A percentile compares a stretch with the other conserved stretches of the same genome.
Conservation (phyloP, 2,113 vertebrate genomes). For the Seriola aureovittata region DNA sequence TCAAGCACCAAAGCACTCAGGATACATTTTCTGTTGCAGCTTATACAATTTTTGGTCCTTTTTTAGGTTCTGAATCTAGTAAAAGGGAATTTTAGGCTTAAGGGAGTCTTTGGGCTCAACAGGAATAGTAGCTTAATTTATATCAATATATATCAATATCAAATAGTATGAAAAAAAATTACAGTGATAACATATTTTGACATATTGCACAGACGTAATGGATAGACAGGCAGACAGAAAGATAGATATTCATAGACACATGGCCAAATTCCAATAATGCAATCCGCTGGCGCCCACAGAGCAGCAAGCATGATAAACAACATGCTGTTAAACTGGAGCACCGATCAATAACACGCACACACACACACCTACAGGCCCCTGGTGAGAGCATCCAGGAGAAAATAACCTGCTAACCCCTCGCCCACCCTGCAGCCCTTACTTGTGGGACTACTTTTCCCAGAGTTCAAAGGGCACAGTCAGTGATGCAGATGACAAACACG, state of each 20-base stretch:
- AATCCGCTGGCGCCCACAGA: constrained; percentile 41
- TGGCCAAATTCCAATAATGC: constrained; percentile 50
- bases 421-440: constrained; percentile 35
- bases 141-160: background rate
- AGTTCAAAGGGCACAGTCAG: constrained; percentile 41
- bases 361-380: constrained; percentile 27
- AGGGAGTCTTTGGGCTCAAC: background rate
- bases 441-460: constrained; percentile 38
- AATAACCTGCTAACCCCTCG: constrained; percentile 56
- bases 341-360: constrained; percentile 62
- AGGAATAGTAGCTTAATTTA: too few species aligned
- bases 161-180: background rate
- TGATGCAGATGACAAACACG: constrained; percentile 38
- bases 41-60: background rate
- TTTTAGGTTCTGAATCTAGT: background rate
- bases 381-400: constrained; percentile 56
- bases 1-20: too few species aligned
- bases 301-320: constrained; percentile 72
- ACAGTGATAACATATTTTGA: background rate
- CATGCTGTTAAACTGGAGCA: constrained; percentile 67
- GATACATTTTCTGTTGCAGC: background rate
- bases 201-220: background rate
- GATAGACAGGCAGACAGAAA: constrained; percentile 16
- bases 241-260: constrained; percentile 32
- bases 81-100: background rate